A percentile compares a stretch with the other conserved stretches of the same genome.
Conservation (phyloP, 2,113 vertebrate genomes). For the Asarcornis scutulata region DNA sequence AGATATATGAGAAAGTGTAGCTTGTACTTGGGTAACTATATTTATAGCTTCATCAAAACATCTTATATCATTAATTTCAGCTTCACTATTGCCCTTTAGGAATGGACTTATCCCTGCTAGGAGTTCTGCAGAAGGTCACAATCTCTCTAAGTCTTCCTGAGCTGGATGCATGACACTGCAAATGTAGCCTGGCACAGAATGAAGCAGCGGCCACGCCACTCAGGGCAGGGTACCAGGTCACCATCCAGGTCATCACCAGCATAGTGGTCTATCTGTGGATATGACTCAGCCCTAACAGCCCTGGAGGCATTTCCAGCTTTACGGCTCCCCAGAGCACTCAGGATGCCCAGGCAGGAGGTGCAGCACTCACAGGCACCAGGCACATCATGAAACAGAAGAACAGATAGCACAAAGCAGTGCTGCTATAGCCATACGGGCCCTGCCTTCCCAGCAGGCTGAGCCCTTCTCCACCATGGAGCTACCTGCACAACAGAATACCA, state of each 20-base stretch:
- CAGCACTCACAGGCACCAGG: rapidly evolving
- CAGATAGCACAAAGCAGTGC: background rate
- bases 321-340: background rate
- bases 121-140: background rate
- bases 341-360: background rate
- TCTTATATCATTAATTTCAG: background rate
- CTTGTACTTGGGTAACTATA: background rate
- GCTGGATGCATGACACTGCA: background rate
- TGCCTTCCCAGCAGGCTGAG: background rate
- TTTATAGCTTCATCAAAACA: background rate
- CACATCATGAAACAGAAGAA: background rate
- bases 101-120: background rate
- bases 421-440: background rate
- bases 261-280: background rate
- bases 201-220: background rate
- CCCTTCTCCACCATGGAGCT: background rate
- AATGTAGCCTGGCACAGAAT: background rate
- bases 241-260: too few relatives aligned
- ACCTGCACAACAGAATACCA: background rate
- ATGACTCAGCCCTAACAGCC: background rate
- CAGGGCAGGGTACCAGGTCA: background rate
- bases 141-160: background rate
- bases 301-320: background rate
- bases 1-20: background rate
- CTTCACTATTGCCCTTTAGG: background rate